Evolutionary conservation across 2,113 vertebrate species (phyloP).

Genomic region (Protobothrops flavoviridis): DNA sequence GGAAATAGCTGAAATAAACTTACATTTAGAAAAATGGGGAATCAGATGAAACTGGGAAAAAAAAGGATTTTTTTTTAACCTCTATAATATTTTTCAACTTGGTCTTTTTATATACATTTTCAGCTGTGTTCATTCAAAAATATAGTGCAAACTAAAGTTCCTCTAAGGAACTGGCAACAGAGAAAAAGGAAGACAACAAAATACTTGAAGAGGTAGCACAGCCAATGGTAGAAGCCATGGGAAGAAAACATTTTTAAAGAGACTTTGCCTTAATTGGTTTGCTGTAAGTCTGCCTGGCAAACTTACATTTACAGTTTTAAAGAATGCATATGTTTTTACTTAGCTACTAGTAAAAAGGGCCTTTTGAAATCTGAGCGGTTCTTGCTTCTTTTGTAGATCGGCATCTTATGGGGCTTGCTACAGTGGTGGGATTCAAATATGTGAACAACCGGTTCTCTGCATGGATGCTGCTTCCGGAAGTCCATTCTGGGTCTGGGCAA

Average conservation of each 20-base stretch:
- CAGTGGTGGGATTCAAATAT: no score
- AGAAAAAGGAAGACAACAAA: neutral
- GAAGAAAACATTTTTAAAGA: neutral
- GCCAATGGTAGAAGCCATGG: neutral
- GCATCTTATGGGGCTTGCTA: neutral
- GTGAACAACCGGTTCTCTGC: no score
- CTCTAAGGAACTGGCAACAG: neutral
- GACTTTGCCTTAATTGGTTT: neutral
- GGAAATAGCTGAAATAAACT: neutral
- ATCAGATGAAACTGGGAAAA: neutral
- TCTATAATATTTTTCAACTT: neutral
- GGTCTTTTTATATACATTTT: neutral
- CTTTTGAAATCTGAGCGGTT: neutral
- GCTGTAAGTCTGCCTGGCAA: neutral
- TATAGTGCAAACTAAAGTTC: neutral
- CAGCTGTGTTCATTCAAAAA: neutral
- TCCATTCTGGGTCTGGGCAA: no score
- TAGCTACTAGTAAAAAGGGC: neutral
- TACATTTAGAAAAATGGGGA: neutral
- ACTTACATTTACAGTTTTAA: neutral
- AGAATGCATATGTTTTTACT: neutral
- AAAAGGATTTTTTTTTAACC: neutral
- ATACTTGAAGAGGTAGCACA: neutral
- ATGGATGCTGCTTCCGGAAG: no score
- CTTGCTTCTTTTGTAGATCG: neutral